phyloP scores from a whole-genome alignment of 1,140 invertebrate species.

The Ditylenchus dipsaci region DNA sequence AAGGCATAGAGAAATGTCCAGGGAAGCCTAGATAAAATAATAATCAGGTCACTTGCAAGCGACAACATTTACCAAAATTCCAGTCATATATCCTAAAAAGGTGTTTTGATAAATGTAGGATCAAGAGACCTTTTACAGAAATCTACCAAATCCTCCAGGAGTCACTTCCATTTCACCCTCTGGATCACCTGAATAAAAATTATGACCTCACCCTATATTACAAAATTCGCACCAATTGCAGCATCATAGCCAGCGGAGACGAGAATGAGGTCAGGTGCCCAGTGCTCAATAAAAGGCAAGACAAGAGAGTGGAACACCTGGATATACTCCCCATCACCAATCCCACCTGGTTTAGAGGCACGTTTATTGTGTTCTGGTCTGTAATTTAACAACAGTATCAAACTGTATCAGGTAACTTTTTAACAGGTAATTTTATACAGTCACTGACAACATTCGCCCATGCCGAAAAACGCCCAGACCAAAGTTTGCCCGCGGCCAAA shows the following conservation, averaged over 20 bases:
- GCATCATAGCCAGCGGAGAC: constrained; percentile 59
- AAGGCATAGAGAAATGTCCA: neutral
- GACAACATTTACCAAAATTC: too few species aligned
- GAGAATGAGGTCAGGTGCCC: constrained; percentile 50
- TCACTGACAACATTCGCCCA: too few species aligned
- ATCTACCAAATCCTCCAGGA: constrained; percentile 61
- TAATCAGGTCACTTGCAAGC: too few species aligned
- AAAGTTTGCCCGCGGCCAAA: too few species aligned
- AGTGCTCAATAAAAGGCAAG: constrained; percentile 62
- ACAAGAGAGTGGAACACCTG: constrained; percentile 61
- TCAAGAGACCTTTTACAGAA: too few species aligned
- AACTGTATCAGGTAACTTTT: too few species aligned
- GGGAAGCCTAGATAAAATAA: constrained; percentile 4
- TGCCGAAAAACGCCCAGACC: too few species aligned
- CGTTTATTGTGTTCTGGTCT: constrained; percentile 53
- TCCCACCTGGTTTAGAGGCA: constrained; percentile 52
- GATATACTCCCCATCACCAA: constrained; percentile 62
- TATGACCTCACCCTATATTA: too few species aligned
- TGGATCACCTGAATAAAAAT: constrained; percentile 39
- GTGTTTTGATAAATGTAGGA: too few species aligned
- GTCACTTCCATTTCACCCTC: constrained; percentile 60
- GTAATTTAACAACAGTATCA: too few species aligned
- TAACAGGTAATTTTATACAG: too few species aligned
- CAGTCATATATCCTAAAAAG: too few species aligned
- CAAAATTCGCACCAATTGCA: constrained; percentile 58